Percentiles rank a stretch among this genome's conserved stretches.
Conservation (phyloP, 1,140 invertebrate genomes). For the Nasonia giraulti region DNA sequence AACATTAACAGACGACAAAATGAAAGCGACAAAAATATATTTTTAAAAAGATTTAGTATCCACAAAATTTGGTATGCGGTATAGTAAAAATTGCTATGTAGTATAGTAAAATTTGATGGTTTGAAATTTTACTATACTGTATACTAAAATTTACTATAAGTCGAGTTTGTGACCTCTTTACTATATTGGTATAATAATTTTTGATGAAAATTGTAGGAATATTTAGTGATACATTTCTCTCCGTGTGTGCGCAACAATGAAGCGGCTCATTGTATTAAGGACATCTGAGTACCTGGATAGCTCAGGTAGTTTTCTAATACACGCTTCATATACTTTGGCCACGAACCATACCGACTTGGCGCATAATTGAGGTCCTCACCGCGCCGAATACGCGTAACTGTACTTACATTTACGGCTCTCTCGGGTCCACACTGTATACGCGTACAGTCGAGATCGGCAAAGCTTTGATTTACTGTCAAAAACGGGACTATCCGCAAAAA, state of each 20-base stretch:
- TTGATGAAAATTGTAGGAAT: too few species aligned
- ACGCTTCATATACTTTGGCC: neutral
- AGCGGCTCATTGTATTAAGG: neutral
- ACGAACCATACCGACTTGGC: neutral
- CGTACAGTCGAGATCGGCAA: neutral
- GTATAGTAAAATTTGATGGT: too few species aligned
- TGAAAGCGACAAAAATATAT: too few species aligned
- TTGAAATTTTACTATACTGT: too few species aligned
- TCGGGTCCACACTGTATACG: neutral
- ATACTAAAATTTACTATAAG: too few species aligned
- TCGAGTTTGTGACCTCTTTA: too few species aligned
- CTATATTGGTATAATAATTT: too few species aligned
- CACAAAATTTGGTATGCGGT: too few species aligned
- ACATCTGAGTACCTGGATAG: neutral
- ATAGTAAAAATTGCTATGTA: too few species aligned
- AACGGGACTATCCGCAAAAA: neutral
- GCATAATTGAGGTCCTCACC: constrained; percentile 18
- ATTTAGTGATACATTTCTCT: too few species aligned
- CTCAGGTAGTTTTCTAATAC: constrained; percentile 9
- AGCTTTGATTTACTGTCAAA: neutral
- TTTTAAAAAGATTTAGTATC: too few species aligned
- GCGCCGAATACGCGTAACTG: neutral
- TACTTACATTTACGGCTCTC: neutral
- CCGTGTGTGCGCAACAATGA: neutral
- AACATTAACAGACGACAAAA: too few species aligned